Evolutionary conservation across 2,888 invertebrate genomes (phyloP), one percentile per base, ranked within the genome.

Genomic region (Mylabris sibirica): DNA sequence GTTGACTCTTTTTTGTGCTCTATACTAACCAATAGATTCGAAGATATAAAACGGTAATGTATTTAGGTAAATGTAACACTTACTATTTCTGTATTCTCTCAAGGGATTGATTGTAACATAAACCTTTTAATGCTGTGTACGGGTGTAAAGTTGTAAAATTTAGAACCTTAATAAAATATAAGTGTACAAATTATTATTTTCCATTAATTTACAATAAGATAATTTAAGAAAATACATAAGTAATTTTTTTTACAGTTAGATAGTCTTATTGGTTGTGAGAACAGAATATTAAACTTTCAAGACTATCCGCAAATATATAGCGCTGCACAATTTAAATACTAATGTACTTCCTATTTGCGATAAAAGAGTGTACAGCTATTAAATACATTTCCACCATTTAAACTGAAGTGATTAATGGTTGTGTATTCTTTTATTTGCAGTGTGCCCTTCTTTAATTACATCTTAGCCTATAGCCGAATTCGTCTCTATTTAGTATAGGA

Each of bases 281-380:
- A 22, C 9, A 11, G 22, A 11, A 20, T 17, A 44, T 44, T 44
- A 17, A 44, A 44, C 0, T 17, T 44, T 44, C 17, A 17, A 53
- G 49, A 53, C 49, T 20, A 77, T 78, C 77, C 74, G 71, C 72
- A 75, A 76, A 79, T 79, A 79, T 78, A 79, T 78, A 79, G 75
- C 74, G 79, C 78, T 73, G 77, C 75, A 78, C 79, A 80, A 80
- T 78, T 80, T 79, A 77, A 76, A 76, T 76, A 77, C 78, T 80
- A 80, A 80, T 80, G 78, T 74, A 77, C 72, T 77, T 79, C 77
- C 78, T 77, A 77, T 80, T 78, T 72, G 65, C 73, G 77, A 77
- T 78, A 80, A 80, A 78, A 75, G 71, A 75, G 67, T 75, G 75
- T 74, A 72, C 60, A 61, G 67, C 77, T 73, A 78, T 78, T 78